These are phyloP conservation scores for Linepithema humile DNA, from an alignment of 1,140 invertebrate genomes.

Conservation along the genomic window DNA sequence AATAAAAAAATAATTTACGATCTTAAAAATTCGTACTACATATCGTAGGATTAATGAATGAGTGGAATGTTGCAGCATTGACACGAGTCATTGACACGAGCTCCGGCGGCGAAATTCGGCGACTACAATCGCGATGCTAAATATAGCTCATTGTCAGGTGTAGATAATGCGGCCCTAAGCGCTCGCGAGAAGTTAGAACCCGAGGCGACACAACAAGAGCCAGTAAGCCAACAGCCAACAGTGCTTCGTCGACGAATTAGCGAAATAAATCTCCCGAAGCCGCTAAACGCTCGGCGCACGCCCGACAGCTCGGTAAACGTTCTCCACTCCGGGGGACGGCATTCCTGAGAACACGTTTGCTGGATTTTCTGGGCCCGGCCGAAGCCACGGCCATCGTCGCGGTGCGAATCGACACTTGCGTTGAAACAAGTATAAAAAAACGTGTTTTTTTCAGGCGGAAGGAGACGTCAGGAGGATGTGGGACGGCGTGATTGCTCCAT, in stretches of 20 bases:
- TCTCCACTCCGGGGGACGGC: conserved; percentile 65
- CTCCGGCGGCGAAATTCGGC: conserved; percentile 42
- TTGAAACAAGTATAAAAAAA: not conserved
- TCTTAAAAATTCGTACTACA: too few relatives aligned
- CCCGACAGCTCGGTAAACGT: conserved; percentile 30
- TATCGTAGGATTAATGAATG: too few relatives aligned
- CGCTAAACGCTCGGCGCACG: conserved; percentile 51
- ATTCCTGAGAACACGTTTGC: conserved; percentile 80
- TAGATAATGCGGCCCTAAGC: conserved; percentile 32
- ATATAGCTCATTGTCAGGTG: conserved; percentile 52
- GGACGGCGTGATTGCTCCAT: not conserved
- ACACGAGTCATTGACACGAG: not conserved
- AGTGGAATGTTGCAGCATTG: too few relatives aligned
- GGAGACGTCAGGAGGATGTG: not conserved
- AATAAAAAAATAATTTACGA: too few relatives aligned
- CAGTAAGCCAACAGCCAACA: not conserved
- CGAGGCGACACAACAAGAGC: not conserved
- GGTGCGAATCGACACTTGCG: conserved; percentile 24
- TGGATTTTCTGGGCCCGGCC: conserved; percentile 40
- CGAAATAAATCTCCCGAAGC: conserved; percentile 60
- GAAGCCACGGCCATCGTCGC: conserved; percentile 35
- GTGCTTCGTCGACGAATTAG: conserved; percentile 45
- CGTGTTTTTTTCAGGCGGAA: not conserved
- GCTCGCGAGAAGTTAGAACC: conserved; percentile 34
- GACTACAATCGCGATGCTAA: conserved; percentile 51